A percentile compares a stretch with the other conserved stretches of the same genome.
phyloP scores from a whole-genome alignment of 2,797 vertebrate genomes.

The Cynopterus sphinx region DNA sequence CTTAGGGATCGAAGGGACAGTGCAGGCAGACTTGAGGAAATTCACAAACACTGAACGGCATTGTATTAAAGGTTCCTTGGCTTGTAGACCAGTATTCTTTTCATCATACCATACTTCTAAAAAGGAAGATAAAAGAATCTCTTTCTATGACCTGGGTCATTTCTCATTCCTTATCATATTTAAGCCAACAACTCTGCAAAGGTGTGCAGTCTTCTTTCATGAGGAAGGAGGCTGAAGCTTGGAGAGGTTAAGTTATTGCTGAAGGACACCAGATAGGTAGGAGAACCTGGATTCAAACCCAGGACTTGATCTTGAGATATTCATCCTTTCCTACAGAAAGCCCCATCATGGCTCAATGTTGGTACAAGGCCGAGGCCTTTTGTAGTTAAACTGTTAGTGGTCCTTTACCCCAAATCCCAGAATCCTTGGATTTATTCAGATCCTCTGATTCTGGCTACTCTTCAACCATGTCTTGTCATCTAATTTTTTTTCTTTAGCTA shows the following conservation, averaged over 20 bases:
- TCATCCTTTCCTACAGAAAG: neutral
- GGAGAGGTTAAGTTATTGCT: neutral
- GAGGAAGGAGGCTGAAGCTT: neutral
- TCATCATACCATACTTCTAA: neutral
- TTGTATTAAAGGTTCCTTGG: neutral
- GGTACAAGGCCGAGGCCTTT: neutral
- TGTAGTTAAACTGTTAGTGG: neutral
- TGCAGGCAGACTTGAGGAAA: neutral
- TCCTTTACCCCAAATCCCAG: neutral
- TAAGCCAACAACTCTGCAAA: neutral
- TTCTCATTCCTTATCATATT: neutral
- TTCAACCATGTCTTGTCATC: neutral
- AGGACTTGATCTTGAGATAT: neutral
- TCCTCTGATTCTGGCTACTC: neutral
- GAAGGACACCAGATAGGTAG: neutral
- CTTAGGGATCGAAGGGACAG: neutral
- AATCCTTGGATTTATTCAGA: neutral
- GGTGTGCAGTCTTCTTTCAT: neutral
- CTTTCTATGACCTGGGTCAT: neutral
- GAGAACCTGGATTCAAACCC: neutral
- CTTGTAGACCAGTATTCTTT: neutral
- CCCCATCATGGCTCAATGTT: fast-evolving
- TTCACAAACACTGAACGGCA: neutral
- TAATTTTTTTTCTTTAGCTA: neutral
- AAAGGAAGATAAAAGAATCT: neutral